Base-by-base conservation (phyloP, 2,113 vertebrate genomes). In the Marmota monax region DNA sequence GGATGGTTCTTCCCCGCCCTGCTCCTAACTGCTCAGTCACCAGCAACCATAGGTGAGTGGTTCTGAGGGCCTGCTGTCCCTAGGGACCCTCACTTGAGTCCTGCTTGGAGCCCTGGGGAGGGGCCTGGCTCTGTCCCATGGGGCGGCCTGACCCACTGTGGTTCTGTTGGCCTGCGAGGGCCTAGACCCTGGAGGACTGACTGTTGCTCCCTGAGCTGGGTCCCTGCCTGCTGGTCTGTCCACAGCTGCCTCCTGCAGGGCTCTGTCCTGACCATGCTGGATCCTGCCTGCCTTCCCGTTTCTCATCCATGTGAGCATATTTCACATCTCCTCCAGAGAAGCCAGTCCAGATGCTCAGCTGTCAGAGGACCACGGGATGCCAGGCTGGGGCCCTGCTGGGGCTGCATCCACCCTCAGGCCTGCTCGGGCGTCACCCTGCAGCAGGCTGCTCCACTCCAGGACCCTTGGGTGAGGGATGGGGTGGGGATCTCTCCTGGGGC, bases 1-100 rank as follows among this genome's bases (percentile, higher is more conserved):
- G 25, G 13, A 61, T 22, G 9, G 63, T 29, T 29, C 58, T 69
- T 53, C 37, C 37, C 48, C 0, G 45, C 45, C 58, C 42, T 10
- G 13, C n/a, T 58, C 7, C 0, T 53, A 7, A 11, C 0, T 0
- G 12, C 2, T 23, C 11, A 2, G 37, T 25, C 58, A 42, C 23
- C 9, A 63, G 27, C 37, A 2, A 18, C 3, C 2, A 27, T 23
- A 45, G 22, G 32, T 4, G 45, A 78, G 45, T 1, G 48, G 53
- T 34, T 51, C 48, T 4, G 32, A 42, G 67, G 5, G 42, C 7
- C 3, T 27, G 29, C 39, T n/a, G 9, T 73, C 65, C 85, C 48
- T 4, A 1, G 6, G n/a, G 42, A 17, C 5, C 18, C 34, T 10
- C 23, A 9, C 20, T 14, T 10, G 18, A n/a, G 61, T 10, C 56